Evolutionary conservation across 1,140 invertebrate species (phyloP), one percentile per base, ranked within the genome.

Genomic region (Pachypeltis micranthus): DNA sequence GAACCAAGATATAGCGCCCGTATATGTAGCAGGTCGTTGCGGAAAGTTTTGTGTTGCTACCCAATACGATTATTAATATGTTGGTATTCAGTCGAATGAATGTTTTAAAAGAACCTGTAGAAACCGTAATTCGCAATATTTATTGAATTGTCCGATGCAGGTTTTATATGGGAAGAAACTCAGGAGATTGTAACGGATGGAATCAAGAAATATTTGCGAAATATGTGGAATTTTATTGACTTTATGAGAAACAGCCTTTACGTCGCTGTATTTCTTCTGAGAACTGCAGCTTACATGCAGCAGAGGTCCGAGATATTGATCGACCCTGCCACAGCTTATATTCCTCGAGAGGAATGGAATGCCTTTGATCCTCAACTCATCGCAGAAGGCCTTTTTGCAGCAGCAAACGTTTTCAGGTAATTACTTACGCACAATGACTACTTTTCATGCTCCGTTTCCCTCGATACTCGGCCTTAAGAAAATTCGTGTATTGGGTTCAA

Each of bases 161-260:
- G 89, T 23, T 96, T 94, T 71, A 86, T 96, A 57, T 91, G 86
- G 85, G 86, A 93, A 72, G 93, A 96, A 75, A 86, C 86, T 4
- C 86, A 90, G 71, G 91, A 96, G 74, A 86, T 94, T 27, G 93
- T 85, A 76, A 79, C 83, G 0, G 84, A 91, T 69, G 93, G 93
- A 23, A 79, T 96, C 27, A 80, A 82, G 21, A 83, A 83, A 0
- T 97, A 96, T 72, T 78, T 94, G 12, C 78, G 85, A 1, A 91
- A 97, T 72, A 85, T 96, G 82, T 97, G 94, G 93, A 98, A 97
- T 73, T 91, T 93, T 71, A 90, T 96, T 64, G 94, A 98, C 76
- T 94, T 96, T 69, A 85, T 88, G 1, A 83, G 91, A 51, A 96
- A 95, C 73, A 83, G 82, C 1, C 77, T 95, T 0, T 96, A 96